Evolutionary conservation across 2,888 invertebrate species (phyloP), one percentile per base, ranked within the genome.

Genomic region (Drosophila falleni): DNA sequence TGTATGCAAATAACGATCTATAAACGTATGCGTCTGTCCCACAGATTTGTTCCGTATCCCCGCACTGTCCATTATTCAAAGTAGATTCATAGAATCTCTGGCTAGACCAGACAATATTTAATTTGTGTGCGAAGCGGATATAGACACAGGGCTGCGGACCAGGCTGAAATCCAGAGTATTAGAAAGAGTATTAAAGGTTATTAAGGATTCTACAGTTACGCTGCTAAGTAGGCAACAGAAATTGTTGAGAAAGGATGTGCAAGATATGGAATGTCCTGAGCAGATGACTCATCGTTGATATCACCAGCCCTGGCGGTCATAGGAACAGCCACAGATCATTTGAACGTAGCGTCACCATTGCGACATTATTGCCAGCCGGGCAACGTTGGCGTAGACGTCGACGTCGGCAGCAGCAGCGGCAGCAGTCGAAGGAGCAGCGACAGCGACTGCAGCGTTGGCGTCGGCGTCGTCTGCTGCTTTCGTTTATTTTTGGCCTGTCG

Each of bases 401-500:
- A 13, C 44, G 29, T 26, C 35, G 39, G 56, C 53, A 9, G 23
- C 42, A 11, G 5, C 33, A 8, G 26, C 54, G 29, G 29, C 29
- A 29, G 29, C 29, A 29, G 29, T 29, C 5, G 29, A 29, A 29
- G 29, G 29, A 29, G 29, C 29, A 6, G 15, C 31, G 44, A 10
- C 60, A 15, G 39, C 63, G 23, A 35, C 51, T 9, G 26, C 63
- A 41, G 19, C 74, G 39, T 23, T 19, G 62, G 75, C 77, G 49
- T 59, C 68, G 62, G 75, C 77, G 49, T 59, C 68, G 85, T 80
- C 89, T 87, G 74, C 78, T 80, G 81, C 75, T 72, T 54, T 58
- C 63, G 55, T 63, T 75, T 81, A 81, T 81, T 83, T 80, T 83
- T 66, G 88, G 85, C 60, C 71, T 72, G 88, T 80, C 86, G 72